These are phyloP conservation scores for Eremobia ochroleuca DNA, from an alignment of 2,888 invertebrate genomes.

Conservation along the genomic window DNA sequence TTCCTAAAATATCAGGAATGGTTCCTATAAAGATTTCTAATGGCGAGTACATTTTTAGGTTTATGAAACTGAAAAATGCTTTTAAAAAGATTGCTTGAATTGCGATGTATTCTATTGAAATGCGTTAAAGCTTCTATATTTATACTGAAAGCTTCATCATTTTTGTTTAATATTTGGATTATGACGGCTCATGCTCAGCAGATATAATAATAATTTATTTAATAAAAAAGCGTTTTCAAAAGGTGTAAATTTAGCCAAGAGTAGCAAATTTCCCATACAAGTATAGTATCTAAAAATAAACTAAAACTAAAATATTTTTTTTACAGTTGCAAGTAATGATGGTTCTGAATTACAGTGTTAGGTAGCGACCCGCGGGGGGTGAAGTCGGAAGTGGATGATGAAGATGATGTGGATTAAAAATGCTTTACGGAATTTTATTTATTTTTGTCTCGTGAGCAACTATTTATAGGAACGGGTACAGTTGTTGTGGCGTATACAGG, in stretches of 20 bases:
- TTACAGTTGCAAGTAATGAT: too few relatives aligned
- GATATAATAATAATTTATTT: too few relatives aligned
- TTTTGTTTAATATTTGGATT: constrained; percentile 9
- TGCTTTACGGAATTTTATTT: neutral
- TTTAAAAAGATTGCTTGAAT: constrained; percentile 46
- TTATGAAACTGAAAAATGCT: constrained; percentile 50
- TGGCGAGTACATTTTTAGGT: constrained; percentile 27
- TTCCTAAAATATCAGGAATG: constrained; percentile 30
- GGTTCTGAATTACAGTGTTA: too few relatives aligned
- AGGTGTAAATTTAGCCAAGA: too few relatives aligned
- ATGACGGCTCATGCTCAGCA: neutral
- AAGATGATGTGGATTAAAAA: neutral
- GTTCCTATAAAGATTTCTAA: constrained; percentile 37
- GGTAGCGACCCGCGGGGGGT: too few relatives aligned
- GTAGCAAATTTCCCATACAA: too few relatives aligned
- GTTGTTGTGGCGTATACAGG: neutral
- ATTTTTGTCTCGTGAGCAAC: neutral
- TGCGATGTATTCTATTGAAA: constrained; percentile 16
- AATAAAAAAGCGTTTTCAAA: too few relatives aligned
- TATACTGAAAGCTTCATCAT: neutral
- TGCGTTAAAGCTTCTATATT: constrained; percentile 11
- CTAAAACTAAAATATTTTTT: too few relatives aligned
- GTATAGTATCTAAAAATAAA: too few relatives aligned
- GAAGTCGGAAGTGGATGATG: neutral
- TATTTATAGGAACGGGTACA: neutral